Percentiles rank a stretch among this genome's conserved stretches.
Evolutionary conservation across 2,797 vertebrate genomes (phyloP).

Genomic region (Danionella dracula): DNA sequence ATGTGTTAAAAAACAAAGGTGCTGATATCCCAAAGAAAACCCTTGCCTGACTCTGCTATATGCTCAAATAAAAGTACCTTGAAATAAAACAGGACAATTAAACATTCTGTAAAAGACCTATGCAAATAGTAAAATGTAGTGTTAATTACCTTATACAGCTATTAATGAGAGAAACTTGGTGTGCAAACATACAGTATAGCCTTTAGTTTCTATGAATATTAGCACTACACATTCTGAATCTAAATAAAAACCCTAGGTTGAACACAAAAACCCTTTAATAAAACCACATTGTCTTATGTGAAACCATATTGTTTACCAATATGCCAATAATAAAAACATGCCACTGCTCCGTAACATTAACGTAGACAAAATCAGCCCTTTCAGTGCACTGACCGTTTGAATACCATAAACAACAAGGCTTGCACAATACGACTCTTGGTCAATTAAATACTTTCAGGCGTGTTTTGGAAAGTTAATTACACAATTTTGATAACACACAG

Average conservation of each 20-base stretch:
- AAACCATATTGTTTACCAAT: neutral
- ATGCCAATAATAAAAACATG: neutral
- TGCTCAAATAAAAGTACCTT: constrained; percentile 31
- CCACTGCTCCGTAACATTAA: constrained; percentile 3
- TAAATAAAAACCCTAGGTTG: neutral
- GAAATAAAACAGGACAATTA: neutral
- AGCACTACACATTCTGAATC: constrained; percentile 4
- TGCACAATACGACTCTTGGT: neutral
- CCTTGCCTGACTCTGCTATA: neutral
- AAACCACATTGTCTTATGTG: too few relatives aligned
- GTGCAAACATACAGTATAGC: constrained; percentile 46
- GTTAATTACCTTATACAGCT: constrained; percentile 49
- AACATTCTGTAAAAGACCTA: constrained; percentile 21
- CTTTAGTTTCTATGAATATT: constrained; percentile 44
- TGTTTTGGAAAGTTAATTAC: neutral
- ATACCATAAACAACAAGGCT: neutral
- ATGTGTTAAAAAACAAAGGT: constrained; percentile 14
- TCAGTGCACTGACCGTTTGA: constrained; percentile 3
- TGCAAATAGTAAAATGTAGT: constrained; percentile 45
- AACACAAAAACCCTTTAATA: too few relatives aligned
- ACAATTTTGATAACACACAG: neutral
- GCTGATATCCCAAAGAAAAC: constrained; percentile 7
- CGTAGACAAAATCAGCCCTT: constrained; percentile 1
- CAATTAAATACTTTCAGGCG: neutral
- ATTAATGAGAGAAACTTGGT: constrained; percentile 27